Conservation (phyloP, 2,888 invertebrate genomes). For the Ametastegia equiseti region DNA sequence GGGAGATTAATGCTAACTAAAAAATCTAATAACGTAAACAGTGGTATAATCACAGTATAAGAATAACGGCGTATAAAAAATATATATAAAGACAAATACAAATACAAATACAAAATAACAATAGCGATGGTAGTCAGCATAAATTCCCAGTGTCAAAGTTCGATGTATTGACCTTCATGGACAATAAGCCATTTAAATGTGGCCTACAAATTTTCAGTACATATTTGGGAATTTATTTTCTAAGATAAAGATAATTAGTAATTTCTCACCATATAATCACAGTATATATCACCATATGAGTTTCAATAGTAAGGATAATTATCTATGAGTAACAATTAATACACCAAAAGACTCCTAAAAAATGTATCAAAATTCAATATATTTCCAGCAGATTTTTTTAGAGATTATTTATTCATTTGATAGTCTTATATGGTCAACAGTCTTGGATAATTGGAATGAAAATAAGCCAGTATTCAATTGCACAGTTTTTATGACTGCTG, state of each 20-base stretch:
- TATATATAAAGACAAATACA: not conserved
- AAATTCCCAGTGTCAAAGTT: not conserved
- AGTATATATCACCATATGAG: no score
- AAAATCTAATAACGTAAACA: constrained; percentile 5
- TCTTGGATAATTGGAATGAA: no score
- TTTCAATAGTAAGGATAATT: no score
- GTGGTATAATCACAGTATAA: not conserved
- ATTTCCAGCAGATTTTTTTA: no score
- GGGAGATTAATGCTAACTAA: not conserved
- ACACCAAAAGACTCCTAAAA: no score
- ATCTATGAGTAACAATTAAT: no score
- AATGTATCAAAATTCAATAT: no score
- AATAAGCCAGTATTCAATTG: no score
- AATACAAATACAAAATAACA: not conserved
- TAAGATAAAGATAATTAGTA: not conserved
- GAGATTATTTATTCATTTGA: no score
- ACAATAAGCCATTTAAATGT: not conserved
- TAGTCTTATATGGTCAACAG: no score
- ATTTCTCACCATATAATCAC: not conserved
- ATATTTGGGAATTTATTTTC: not conserved
- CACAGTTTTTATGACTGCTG: no score
- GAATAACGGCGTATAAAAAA: not conserved
- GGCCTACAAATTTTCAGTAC: not conserved
- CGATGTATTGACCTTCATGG: no score
- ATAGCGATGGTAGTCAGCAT: not conserved